A percentile compares a stretch with the other conserved stretches of the same genome.
Conservation (phyloP, 2,113 vertebrate species). For the Morphnarchus princeps region DNA sequence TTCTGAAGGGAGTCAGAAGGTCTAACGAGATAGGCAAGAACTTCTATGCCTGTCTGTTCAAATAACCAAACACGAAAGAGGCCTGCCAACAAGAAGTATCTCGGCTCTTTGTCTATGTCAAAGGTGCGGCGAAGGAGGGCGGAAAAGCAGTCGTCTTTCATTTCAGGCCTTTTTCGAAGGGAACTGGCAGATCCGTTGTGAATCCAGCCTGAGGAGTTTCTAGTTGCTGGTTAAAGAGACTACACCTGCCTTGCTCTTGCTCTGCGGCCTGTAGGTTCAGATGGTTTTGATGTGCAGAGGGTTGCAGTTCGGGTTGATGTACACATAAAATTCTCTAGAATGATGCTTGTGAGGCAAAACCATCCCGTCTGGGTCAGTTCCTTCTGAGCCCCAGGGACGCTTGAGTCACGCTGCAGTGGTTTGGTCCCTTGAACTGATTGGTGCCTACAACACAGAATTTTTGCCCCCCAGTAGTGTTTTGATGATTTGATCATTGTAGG, state of each 20-base stretch:
- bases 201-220: not conserved
- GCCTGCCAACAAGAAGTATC: not conserved
- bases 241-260: rapidly evolving
- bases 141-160: not conserved
- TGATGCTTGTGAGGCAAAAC: not conserved
- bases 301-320: not conserved
- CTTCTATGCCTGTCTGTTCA: not conserved
- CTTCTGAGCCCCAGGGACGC: not conserved
- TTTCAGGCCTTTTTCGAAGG: not conserved
- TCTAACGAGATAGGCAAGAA: not conserved
- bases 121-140: not conserved
- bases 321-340: not conserved
- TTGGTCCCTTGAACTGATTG: not conserved
- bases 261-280: not conserved
- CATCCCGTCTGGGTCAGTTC: rapidly evolving
- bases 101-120: not conserved
- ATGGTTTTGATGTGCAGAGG: not conserved
- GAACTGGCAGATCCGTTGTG: not conserved
- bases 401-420: not conserved
- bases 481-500: not conserved
- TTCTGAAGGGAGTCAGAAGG: not conserved
- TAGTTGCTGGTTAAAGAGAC: not conserved
- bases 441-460: not conserved
- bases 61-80: not conserved
- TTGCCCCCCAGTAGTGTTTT: not conserved